Evolutionary conservation across 2,797 vertebrate genomes (phyloP), one percentile per base, ranked within the genome.

Genomic region (Rhincodon typus): DNA sequence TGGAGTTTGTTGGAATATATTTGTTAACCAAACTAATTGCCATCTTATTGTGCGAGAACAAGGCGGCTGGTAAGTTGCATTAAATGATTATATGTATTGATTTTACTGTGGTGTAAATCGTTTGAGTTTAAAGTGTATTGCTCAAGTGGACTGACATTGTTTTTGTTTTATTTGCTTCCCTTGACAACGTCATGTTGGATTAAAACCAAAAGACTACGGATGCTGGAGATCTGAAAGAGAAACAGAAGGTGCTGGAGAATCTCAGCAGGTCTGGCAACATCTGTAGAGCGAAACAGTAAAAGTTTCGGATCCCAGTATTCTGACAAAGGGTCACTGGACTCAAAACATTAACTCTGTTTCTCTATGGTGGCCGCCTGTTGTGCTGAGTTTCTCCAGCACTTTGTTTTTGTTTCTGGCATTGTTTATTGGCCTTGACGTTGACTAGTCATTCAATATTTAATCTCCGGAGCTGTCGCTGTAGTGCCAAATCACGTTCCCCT

Each of bases 1-100:
- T 93, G 90, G 90, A 93, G 90, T 25, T 93, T 93, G n/a, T 93
- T 93, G 90, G 90, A 93, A 69, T 69, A 69, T 42, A 34, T 69
- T 93, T 66, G 62, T 38, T 93, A 93, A 69, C 38, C 25, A 93
- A 42, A 23, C n/a, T 93, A 93, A 10, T 67, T n/a, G 25, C n/a
- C 66, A 93, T 93, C n/a, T 42, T 69, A 62, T 19, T 93, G 66
- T 93, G n/a, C 90, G 69, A 67, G 62, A 42, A 66, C 34, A 93
- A 25, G 38, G 66, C n/a, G 69, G 62, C 62, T 4, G 90, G 90
- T 93, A 93, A 93, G 62, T 2, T 67, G 30, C n/a, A 42, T 25
- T 93, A 69, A 93, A 93, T 19, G 23, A 21, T 69, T 25, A 3
- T 69, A 12, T 23, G 67, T 10, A 42, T 69, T 42, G n/a, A 67